Base-by-base conservation (phyloP, 2,888 invertebrate species). In the Stenichneumon culpator region DNA sequence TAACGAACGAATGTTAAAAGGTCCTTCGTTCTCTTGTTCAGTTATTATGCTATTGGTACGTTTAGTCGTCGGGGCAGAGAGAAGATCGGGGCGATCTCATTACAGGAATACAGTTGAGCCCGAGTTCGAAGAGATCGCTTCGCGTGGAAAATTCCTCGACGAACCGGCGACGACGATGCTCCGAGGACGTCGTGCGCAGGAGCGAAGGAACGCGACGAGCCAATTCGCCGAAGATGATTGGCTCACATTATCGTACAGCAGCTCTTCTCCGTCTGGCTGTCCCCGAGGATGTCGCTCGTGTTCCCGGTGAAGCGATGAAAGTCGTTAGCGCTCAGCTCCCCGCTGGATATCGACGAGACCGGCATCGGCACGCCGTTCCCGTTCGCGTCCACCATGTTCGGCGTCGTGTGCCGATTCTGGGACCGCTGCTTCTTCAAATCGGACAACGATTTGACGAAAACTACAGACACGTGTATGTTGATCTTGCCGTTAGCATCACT, bases 371-470 rank as follows among this genome's bases (percentile, higher is more conserved):
- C 92, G 87, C 95, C 95, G 92, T 95, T 95, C 92, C 95, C 95
- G 92, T 94, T 94, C 87, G 94, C 94, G 91, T 90, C 94, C 89
- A 95, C 93, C 86, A 94, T 91, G 92, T 93, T 86, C 90, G 93
- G 94, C 95, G 95, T 94, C 91, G 96, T 96, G 92, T 96, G 96
- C 90, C 98, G 95, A 90, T 97, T 97, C 91, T 97, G 97, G 86
- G 98, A 96, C 87, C 99, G 95, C 93, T 98, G 98, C 94, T 98
- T 98, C 95, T 99, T 99, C 94, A 99, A 95, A 94, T 99, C 98
- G 77, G 98, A 97, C 90, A 99, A 95, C 73, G 98, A 98, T 90
- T 97, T 98, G 95, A 97, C 96, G 94, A 97, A 97, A 83, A 96
- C 96, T 84, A 96, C 96, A 94, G 97, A 97, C 94, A 97, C 97